Conservation (phyloP, 2,113 vertebrate genomes). For the Mohoua ochrocephala region DNA sequence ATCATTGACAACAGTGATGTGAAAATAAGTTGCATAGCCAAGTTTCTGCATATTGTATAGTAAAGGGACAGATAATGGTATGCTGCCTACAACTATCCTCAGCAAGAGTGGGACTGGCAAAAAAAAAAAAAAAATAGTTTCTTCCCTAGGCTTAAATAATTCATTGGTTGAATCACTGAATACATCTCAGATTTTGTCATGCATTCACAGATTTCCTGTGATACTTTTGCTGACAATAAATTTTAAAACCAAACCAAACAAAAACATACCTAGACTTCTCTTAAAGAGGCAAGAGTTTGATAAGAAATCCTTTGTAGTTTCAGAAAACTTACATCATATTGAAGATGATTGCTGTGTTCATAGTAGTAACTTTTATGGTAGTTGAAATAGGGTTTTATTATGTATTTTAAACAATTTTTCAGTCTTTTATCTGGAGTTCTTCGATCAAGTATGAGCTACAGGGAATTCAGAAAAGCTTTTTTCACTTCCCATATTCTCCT, state of each 20-base stretch:
- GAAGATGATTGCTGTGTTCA: neutral
- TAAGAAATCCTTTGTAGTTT: neutral
- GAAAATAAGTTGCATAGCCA: conserved; percentile 25
- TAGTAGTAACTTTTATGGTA: neutral
- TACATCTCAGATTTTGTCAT: conserved; percentile 25
- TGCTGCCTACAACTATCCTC: neutral
- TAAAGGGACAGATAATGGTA: neutral
- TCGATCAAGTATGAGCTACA: conserved; percentile 34
- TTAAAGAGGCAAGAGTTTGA: conserved; percentile 25
- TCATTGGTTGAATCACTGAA: conserved; percentile 36
- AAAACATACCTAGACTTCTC: neutral
- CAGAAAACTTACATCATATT: neutral
- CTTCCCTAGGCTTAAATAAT: conserved; percentile 15
- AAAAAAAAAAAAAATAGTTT: neutral
- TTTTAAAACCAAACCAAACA: conserved; percentile 12
- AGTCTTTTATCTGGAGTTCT: conserved; percentile 27
- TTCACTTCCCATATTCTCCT: neutral
- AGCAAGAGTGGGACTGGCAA: neutral
- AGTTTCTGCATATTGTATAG: neutral
- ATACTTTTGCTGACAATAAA: conserved; percentile 36
- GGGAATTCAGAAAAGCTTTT: conserved; percentile 28
- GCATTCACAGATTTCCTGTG: conserved; percentile 4
- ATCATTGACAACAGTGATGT: neutral
- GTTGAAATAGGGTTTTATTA: conserved; percentile 19
- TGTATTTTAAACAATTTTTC: conserved; percentile 22